These are phyloP conservation scores for Copsychus sechellarum DNA, from an alignment of 2,113 vertebrate genomes.

Conservation along the genomic window DNA sequence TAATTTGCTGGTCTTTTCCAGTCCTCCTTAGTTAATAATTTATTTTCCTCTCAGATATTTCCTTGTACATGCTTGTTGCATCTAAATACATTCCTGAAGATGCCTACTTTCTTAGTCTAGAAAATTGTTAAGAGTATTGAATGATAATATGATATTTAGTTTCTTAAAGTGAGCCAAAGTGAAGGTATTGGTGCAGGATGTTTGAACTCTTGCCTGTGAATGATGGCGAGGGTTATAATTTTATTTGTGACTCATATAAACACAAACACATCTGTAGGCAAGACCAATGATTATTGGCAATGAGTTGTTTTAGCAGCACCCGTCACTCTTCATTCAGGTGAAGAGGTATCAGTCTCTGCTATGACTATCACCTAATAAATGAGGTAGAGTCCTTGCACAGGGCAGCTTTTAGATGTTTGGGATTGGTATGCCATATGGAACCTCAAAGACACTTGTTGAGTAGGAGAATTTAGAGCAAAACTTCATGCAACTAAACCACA, in stretches of 20 bases:
- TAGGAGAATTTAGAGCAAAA: neutral
- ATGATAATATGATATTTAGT: neutral
- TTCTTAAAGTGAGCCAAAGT: neutral
- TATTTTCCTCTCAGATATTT: neutral
- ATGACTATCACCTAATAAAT: neutral
- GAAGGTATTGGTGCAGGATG: neutral
- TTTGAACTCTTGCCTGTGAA: neutral
- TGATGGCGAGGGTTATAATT: neutral
- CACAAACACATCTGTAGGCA: neutral
- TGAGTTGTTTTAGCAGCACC: fast-evolving
- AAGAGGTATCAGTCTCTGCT: neutral
- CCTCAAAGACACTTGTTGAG: neutral
- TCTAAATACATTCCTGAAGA: neutral
- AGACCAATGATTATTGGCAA: neutral
- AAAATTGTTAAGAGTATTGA: neutral
- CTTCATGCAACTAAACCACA: neutral
- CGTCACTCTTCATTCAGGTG: neutral
- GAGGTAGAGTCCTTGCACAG: neutral
- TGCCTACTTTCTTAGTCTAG: neutral
- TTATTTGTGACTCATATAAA: neutral
- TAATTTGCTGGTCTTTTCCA: neutral
- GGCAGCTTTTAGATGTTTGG: neutral
- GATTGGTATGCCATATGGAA: neutral
- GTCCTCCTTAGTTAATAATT: neutral
- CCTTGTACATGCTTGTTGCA: neutral